Evolutionary conservation across 2,888 invertebrate species (phyloP).

Genomic region (Ceratothoa steindachneri): DNA sequence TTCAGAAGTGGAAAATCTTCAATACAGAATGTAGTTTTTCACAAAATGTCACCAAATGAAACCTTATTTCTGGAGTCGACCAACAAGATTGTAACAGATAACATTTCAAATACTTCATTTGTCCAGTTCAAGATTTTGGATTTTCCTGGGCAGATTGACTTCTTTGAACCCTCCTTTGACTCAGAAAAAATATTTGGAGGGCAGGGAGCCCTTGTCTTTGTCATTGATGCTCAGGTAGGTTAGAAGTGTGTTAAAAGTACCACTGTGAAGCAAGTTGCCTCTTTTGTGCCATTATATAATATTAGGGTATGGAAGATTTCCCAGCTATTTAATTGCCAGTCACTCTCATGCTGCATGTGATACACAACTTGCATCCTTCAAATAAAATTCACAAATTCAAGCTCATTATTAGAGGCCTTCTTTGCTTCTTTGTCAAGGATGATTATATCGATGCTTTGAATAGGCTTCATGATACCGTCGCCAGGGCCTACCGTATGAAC

Average conservation of each 20-base stretch:
- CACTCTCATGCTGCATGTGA: too few species aligned
- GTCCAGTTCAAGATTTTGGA: conserved; percentile 99
- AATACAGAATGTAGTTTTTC: conserved; percentile 99
- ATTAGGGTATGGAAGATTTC: too few species aligned
- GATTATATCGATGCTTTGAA: conserved; percentile 94
- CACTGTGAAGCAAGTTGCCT: too few species aligned
- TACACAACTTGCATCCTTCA: too few species aligned
- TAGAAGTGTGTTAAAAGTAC: background rate
- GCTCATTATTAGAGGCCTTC: too few species aligned
- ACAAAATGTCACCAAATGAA: conserved; percentile 99
- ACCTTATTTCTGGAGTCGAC: conserved; percentile 97
- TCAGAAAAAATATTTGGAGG: conserved; percentile 94
- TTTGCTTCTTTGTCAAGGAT: conserved; percentile 62
- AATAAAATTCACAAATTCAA: too few species aligned
- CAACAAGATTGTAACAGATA: conserved; percentile 96
- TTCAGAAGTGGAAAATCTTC: conserved; percentile 95
- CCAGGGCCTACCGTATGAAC: conserved; percentile 92
- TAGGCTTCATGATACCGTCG: conserved; percentile 86
- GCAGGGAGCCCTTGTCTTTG: conserved; percentile 96
- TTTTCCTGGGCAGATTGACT: conserved; percentile 97
- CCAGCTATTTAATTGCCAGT: too few species aligned
- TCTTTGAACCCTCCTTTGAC: conserved; percentile 93
- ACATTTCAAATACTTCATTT: conserved; percentile 93
- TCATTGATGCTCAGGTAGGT: conserved; percentile 81
- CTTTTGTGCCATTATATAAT: too few species aligned